These are phyloP conservation scores for Natrix natrix DNA, from an alignment of 2,797 vertebrate species.

Conservation along the genomic window DNA sequence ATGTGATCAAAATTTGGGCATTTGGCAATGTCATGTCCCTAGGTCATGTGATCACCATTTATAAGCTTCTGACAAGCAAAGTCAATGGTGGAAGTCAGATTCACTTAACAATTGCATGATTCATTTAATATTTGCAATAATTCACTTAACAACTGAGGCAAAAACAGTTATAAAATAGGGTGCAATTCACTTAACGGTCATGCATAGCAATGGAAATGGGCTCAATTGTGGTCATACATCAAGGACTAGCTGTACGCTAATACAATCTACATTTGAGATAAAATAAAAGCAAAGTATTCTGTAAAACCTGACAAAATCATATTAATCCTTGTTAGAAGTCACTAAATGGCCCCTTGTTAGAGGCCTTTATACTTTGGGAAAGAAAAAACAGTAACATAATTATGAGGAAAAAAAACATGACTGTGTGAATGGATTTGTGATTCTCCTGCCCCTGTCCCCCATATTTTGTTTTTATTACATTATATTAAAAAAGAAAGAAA, in stretches of 20 bases:
- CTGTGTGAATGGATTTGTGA: slow-evolving; percentile 9
- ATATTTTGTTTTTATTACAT: slow-evolving; percentile 41
- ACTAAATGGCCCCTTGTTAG: neutral
- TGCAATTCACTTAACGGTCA: neutral
- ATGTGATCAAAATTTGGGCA: neutral
- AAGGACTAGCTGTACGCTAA: neutral
- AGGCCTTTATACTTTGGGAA: neutral
- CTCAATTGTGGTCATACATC: neutral
- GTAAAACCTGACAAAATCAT: neutral
- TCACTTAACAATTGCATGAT: neutral
- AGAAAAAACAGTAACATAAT: neutral
- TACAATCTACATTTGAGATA: neutral
- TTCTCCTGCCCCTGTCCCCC: neutral
- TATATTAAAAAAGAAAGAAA: neutral
- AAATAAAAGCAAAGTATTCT: neutral
- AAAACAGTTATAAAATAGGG: neutral
- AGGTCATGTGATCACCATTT: neutral
- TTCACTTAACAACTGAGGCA: neutral
- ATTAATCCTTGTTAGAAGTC: neutral
- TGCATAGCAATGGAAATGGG: neutral
- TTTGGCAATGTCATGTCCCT: neutral
- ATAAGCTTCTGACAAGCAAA: neutral
- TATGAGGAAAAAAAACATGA: neutral
- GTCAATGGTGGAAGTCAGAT: neutral
- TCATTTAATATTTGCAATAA: neutral